A percentile compares a stretch with the other conserved stretches of the same genome.
These are phyloP conservation scores for Lerema accius DNA, from an alignment of 1,140 invertebrate species.

Conservation along the genomic window DNA sequence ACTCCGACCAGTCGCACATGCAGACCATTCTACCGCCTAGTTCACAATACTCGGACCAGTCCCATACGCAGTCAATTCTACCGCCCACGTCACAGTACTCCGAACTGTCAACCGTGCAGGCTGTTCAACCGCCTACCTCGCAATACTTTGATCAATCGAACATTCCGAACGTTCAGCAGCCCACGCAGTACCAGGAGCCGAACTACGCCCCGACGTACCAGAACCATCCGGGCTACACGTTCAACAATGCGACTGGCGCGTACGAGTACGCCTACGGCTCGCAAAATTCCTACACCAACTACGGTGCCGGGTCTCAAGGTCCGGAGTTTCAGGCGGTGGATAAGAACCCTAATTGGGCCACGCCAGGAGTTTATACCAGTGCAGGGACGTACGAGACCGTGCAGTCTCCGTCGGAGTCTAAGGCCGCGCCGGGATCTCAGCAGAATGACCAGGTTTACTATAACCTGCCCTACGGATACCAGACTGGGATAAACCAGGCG, in stretches of 20 bases:
- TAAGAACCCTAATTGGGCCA: conserved; percentile 55
- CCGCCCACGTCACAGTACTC: too few relatives aligned
- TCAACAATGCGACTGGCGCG: conserved; percentile 70
- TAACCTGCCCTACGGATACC: conserved; percentile 80
- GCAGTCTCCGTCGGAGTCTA: conserved; percentile 81
- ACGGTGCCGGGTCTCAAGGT: conserved; percentile 42
- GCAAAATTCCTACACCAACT: conserved; percentile 65
- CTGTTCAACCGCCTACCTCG: conserved; percentile 4
- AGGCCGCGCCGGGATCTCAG: conserved; percentile 6
- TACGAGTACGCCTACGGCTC: conserved; percentile 84
- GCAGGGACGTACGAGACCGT: conserved; percentile 65
- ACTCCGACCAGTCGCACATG: conserved; percentile 1
- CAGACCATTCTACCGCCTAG: conserved; percentile 5
- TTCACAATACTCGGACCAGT: conserved; percentile 6
- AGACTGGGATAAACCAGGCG: conserved; percentile 64
- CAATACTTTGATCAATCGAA: conserved; percentile 24
- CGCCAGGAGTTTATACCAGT: conserved; percentile 63
- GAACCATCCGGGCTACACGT: conserved; percentile 83
- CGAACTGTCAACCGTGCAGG: conserved; percentile 4
- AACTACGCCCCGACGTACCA: conserved; percentile 73
- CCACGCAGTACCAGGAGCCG: conserved; percentile 41
- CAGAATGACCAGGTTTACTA: conserved; percentile 76
- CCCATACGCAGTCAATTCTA: too few relatives aligned
- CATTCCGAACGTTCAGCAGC: conserved; percentile 33
- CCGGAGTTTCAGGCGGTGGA: conserved; percentile 40